Evolutionary conservation across 2,888 invertebrate genomes (phyloP), one percentile per base, ranked within the genome.

Genomic region (Lasius platythorax): DNA sequence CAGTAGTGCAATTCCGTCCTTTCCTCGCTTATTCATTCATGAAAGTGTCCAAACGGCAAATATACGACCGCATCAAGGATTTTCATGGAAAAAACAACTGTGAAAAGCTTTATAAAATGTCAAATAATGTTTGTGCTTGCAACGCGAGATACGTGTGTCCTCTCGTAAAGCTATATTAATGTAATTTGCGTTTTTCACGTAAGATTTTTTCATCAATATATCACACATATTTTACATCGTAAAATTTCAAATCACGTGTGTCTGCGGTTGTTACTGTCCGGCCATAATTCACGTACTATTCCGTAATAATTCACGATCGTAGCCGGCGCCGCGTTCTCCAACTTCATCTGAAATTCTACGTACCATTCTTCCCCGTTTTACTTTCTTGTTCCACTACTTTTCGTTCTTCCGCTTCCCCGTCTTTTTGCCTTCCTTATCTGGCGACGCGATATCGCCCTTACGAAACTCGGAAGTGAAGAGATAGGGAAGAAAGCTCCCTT

Each of bases 371-470:
- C 46, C 46, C 83, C 84, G 78, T 67, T 73, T 74, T 58, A 53
- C 72, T 81, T 53, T 68, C 84, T 74, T 82, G 37, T 70, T 66
- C 75, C 61, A 81, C 28, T 82, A 82, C 67, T 82, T 81, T 66
- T 67, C 70, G 78, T 67, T 66, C 50, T 50, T 63, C 66, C 82
- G 37, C 68, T 46, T 67, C 28, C 56, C 68, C 46, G n/a, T 75
- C 67, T 85, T 85, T 72, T 86, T 70, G 67, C 74, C 50, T 58
- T 64, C n/a, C 72, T 78, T 76, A 61, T 72, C 88, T 87, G 70
- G 84, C 85, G 83, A 81, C 83, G 64, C 87, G 67, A 76, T 89
- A 87, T 89, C 88, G 63, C 63, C 53, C 73, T 85, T 76, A 89
- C 82, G 66, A 85, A 87, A 89, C 66, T 89, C 87, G 83, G 53